These are phyloP conservation scores for Abrostola triplasia DNA, from an alignment of 2,888 invertebrate species.

Conservation along the genomic window DNA sequence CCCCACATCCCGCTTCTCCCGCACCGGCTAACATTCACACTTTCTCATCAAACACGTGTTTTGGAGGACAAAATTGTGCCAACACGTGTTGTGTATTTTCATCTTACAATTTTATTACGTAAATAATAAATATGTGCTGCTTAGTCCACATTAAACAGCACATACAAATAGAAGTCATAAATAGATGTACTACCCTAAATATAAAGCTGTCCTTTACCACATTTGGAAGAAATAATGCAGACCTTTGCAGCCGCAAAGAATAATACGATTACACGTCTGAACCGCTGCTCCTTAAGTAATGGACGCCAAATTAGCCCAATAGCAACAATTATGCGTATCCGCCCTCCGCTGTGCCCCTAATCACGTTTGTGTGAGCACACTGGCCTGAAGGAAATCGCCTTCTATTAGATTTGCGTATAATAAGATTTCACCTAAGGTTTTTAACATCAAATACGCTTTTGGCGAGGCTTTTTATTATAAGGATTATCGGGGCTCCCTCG, in stretches of 20 bases:
- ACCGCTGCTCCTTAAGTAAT: conserved; percentile 51
- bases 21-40: conserved; percentile 16
- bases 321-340: conserved; percentile 56
- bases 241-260: conserved; percentile 38
- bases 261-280: conserved; percentile 51
- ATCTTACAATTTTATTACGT: conserved; percentile 8
- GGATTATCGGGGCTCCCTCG: conserved; percentile 48
- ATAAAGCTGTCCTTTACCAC: conserved; percentile 15
- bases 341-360: conserved; percentile 48
- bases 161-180: background rate
- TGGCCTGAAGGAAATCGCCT: conserved; percentile 33
- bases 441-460: conserved; percentile 47
- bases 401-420: conserved; percentile 58
- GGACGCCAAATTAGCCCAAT: conserved; percentile 58
- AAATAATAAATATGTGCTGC: background rate
- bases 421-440: conserved; percentile 51
- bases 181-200: conserved; percentile 2
- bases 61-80: conserved; percentile 12
- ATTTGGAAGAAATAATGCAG: conserved; percentile 23
- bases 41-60: conserved; percentile 24
- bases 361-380: conserved; percentile 51
- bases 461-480: conserved; percentile 48
- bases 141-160: no score
- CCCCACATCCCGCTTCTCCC: background rate
- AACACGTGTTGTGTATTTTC: conserved; percentile 13